phyloP scores from a whole-genome alignment of 2,797 vertebrate genomes.

The Sebastes umbrosus region DNA sequence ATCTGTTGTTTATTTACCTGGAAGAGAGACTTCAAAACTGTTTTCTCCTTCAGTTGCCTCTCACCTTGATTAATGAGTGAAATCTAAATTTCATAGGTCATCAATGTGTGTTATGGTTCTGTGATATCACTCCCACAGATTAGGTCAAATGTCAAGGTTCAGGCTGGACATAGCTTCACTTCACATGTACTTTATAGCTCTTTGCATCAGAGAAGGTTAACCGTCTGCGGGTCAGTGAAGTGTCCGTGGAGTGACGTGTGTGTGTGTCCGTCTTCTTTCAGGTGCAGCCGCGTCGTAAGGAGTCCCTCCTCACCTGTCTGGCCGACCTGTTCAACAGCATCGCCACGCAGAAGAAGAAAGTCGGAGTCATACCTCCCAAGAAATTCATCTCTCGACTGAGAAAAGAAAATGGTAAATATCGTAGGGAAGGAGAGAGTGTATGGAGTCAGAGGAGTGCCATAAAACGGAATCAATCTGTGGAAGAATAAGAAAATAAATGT shows the following conservation, averaged over 20 bases:
- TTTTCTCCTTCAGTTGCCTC: not conserved
- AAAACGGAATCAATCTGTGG: no score
- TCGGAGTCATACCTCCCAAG: constrained; percentile 94
- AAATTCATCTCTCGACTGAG: constrained; percentile 93
- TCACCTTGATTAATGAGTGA: not conserved
- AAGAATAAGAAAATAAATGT: no score
- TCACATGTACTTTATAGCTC: no score
- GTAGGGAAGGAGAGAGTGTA: not conserved
- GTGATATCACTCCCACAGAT: not conserved
- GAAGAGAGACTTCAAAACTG: not conserved
- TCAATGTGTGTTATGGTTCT: not conserved
- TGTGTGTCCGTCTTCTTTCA: not conserved
- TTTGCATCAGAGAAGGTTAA: no score
- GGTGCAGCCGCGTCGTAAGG: constrained; percentile 91
- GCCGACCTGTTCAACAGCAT: constrained; percentile 95
- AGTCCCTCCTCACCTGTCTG: constrained; percentile 92
- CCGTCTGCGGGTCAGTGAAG: no score
- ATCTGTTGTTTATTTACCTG: not conserved
- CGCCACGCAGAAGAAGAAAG: constrained; percentile 95
- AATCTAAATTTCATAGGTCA: not conserved
- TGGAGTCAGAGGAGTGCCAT: no score
- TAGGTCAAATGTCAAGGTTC: not conserved
- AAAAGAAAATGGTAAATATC: constrained; percentile 89
- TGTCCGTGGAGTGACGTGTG: no score
- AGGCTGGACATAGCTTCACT: no score